phyloP scores from a whole-genome alignment of 53 echinoderm and acorn worm genomes.

The Patiria pectinifera region DNA sequence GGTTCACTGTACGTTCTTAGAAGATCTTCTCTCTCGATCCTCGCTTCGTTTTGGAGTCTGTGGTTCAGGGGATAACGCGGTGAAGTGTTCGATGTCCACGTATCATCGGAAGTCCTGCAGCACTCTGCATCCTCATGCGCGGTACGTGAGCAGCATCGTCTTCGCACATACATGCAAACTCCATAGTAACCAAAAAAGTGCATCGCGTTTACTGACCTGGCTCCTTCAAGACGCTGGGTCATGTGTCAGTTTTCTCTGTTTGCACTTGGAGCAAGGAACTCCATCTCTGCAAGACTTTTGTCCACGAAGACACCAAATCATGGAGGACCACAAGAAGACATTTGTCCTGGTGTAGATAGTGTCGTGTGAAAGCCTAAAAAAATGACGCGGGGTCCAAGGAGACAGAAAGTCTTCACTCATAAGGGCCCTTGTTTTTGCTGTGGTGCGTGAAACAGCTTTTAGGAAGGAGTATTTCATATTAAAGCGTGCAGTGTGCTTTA shows the following conservation, averaged over 20 bases:
- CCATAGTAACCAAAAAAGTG: not conserved
- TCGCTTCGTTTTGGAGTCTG: not conserved
- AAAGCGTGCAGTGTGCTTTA: too few species aligned
- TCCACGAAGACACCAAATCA: not conserved
- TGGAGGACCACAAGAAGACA: not conserved
- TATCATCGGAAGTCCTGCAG: conserved; percentile 9
- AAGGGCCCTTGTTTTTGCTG: too few species aligned
- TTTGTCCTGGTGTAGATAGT: not conserved
- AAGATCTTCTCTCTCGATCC: not conserved
- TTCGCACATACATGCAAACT: not conserved
- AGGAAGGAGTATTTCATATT: too few species aligned
- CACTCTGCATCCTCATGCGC: not conserved
- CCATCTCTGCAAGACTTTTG: not conserved
- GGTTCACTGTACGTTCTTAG: conserved; percentile 9
- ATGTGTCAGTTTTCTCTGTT: not conserved
- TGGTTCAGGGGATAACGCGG: not conserved
- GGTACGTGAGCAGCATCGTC: conserved; percentile 10
- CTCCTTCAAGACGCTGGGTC: not conserved
- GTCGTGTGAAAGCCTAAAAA: too few species aligned
- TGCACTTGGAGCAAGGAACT: not conserved
- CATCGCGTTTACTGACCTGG: not conserved
- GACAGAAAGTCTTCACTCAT: too few species aligned
- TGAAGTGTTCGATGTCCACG: not conserved
- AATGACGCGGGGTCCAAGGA: too few species aligned
- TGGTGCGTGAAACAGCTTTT: too few species aligned